Evolutionary conservation across 1,140 invertebrate species (phyloP).

Genomic region (Apocrypta bakeri): DNA sequence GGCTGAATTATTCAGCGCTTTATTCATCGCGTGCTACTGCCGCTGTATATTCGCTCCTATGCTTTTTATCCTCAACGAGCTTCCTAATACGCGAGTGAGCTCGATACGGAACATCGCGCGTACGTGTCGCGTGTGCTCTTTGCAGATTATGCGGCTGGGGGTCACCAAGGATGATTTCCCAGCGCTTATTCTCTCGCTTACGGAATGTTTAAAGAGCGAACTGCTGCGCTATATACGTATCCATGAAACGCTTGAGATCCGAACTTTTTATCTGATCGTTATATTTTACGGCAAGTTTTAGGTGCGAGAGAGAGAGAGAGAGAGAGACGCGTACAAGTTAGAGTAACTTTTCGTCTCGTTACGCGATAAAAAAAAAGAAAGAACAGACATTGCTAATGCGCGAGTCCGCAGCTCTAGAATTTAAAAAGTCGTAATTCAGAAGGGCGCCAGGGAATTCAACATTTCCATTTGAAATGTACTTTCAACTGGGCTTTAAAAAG

Average conservation of each 20-base stretch:
- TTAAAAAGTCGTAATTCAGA: neutral
- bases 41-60: neutral
- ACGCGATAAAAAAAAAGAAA: neutral
- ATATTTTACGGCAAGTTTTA: neutral
- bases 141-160: neutral
- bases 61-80: neutral
- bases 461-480: neutral
- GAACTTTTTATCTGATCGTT: neutral
- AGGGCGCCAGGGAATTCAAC: neutral
- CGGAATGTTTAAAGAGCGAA: neutral
- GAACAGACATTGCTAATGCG: neutral
- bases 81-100: neutral
- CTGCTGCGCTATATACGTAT: too few relatives aligned
- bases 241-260: neutral
- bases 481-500: neutral
- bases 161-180: neutral
- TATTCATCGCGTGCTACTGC: constrained; percentile 38
- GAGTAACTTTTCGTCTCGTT: neutral
- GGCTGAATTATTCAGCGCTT: constrained; percentile 35
- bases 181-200: neutral
- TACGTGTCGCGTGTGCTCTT: too few relatives aligned
- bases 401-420: too few relatives aligned
- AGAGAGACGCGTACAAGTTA: neutral
- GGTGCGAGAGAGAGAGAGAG: too few relatives aligned
- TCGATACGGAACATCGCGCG: neutral